A percentile compares a stretch with the other conserved stretches of the same genome.
Conservation (phyloP, 2,113 vertebrate species). For the Panthera uncia region DNA sequence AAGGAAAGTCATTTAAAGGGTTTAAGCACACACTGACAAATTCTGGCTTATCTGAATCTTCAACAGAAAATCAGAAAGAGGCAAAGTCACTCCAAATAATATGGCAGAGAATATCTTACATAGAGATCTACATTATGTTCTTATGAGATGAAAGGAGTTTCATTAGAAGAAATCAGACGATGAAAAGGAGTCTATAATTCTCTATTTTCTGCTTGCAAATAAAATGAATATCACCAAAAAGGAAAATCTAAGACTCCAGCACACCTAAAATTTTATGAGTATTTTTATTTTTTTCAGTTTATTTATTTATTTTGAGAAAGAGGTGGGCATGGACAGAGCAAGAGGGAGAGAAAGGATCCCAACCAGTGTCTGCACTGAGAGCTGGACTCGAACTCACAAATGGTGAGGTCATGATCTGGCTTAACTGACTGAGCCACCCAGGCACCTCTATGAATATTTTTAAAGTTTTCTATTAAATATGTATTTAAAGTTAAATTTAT, state of each 20-base stretch:
- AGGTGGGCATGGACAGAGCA: too few relatives aligned
- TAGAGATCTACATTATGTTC: neutral
- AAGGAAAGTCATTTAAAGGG: neutral
- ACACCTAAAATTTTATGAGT: neutral
- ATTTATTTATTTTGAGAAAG: too few relatives aligned
- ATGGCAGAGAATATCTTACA: neutral
- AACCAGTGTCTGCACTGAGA: too few relatives aligned
- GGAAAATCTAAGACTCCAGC: neutral
- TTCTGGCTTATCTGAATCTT: neutral
- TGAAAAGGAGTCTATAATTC: neutral
- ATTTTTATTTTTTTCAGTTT: neutral
- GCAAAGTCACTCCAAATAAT: neutral
- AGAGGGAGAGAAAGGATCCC: too few relatives aligned
- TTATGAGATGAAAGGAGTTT: neutral
- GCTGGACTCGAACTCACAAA: too few relatives aligned
- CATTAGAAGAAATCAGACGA: conserved; percentile 34
- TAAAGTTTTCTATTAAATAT: neutral
- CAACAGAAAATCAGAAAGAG: conserved; percentile 43
- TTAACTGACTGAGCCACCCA: too few relatives aligned
- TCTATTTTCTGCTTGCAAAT: neutral
- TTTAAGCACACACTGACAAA: neutral
- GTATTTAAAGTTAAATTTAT: neutral
- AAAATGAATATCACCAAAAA: neutral
- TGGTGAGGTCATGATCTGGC: too few relatives aligned
- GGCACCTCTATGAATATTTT: too few relatives aligned